Evolutionary conservation across 1,140 invertebrate genomes (phyloP).

Genomic region (Conus ventricosus): DNA sequence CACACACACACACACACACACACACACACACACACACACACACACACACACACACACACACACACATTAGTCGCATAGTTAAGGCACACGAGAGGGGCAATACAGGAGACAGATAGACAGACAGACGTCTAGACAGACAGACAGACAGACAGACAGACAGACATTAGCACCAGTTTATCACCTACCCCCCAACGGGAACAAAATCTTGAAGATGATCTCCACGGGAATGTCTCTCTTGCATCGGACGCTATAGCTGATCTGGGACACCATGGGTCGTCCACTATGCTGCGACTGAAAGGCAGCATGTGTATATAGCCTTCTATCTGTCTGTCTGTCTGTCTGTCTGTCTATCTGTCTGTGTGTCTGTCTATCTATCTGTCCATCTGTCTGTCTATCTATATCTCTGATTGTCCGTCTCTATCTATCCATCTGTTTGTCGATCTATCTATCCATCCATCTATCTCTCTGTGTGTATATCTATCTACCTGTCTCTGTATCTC

Average conservation of each 20-base stretch:
- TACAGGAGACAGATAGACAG: not conserved
- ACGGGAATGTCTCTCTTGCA: slow-evolving; percentile 43
- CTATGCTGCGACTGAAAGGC: slow-evolving; percentile 16
- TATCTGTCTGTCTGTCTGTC: not conserved
- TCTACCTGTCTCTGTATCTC: too few relatives aligned
- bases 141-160: not conserved
- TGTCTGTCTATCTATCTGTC: not conserved
- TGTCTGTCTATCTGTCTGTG: not conserved
- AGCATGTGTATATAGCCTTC: not conserved
- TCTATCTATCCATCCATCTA: too few relatives aligned
- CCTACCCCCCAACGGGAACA: slow-evolving; percentile 49
- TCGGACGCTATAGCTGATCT: slow-evolving; percentile 39
- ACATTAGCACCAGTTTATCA: not conserved
- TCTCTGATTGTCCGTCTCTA: too few relatives aligned
- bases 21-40: slow-evolving; percentile 13
- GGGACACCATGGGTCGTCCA: slow-evolving; percentile 33
- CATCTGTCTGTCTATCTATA: too few relatives aligned
- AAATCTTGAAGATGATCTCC: slow-evolving; percentile 48
- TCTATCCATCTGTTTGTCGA: too few relatives aligned
- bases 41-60: slow-evolving; percentile 3
- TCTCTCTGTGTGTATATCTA: too few relatives aligned
- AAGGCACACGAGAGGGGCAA: not conserved
- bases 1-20: slow-evolving; percentile 26
- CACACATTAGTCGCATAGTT: not conserved
- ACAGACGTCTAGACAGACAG: not conserved